Evolutionary conservation across 1,140 invertebrate species (phyloP).

Genomic region (Zaprionus taronus): DNA sequence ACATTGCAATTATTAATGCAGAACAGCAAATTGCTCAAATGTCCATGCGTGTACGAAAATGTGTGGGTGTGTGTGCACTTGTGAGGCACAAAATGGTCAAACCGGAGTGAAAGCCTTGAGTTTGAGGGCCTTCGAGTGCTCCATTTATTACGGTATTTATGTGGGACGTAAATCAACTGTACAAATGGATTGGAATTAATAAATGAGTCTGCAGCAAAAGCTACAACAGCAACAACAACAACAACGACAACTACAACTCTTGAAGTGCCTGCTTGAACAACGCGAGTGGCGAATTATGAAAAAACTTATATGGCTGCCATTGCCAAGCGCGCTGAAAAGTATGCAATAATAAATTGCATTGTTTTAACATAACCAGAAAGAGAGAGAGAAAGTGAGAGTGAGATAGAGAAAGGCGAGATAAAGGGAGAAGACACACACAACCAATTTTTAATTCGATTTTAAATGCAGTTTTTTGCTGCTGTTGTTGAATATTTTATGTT

Average conservation of each 20-base stretch:
- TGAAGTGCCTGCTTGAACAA: slow-evolving; percentile 24
- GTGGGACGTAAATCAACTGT: slow-evolving; percentile 73
- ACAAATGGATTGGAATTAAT: slow-evolving; percentile 82
- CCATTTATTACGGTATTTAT: slow-evolving; percentile 79
- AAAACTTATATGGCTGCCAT: slow-evolving; percentile 22
- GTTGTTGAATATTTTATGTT: slow-evolving; percentile 77
- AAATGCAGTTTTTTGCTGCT: slow-evolving; percentile 45
- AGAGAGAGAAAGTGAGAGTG: background rate
- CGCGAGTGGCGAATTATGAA: slow-evolving; percentile 26
- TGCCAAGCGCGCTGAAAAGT: slow-evolving; percentile 33
- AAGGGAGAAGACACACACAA: background rate
- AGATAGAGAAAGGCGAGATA: too few relatives aligned
- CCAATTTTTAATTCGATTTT: slow-evolving; percentile 50
- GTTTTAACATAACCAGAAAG: slow-evolving; percentile 8
- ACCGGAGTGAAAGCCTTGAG: slow-evolving; percentile 47
- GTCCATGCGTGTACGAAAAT: slow-evolving; percentile 6
- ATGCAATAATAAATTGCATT: slow-evolving; percentile 53
- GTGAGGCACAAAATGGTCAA: slow-evolving; percentile 10
- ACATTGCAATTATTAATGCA: slow-evolving; percentile 72
- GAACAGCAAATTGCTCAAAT: slow-evolving; percentile 60
- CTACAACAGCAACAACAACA: slow-evolving; percentile 11
- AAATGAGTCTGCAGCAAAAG: slow-evolving; percentile 63
- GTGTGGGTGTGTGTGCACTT: slow-evolving; percentile 12
- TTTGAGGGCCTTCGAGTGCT: slow-evolving; percentile 63
- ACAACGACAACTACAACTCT: slow-evolving; percentile 19